phyloP scores from a whole-genome alignment of 2,888 invertebrate genomes.

The Epistrophe grossulariae region DNA sequence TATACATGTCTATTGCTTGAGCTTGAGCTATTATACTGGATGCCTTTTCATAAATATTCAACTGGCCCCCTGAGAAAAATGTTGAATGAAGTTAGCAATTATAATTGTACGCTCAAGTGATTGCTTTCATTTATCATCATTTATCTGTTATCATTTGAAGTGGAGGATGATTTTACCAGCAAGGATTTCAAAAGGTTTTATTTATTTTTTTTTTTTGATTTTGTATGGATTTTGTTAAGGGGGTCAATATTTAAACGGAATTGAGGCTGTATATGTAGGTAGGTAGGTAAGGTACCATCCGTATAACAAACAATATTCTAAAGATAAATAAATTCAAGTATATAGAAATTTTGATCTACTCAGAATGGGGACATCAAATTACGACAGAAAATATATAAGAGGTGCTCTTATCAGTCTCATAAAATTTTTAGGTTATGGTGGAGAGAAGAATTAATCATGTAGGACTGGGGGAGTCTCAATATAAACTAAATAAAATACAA shows the following conservation, averaged over 20 bases:
- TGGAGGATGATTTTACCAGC: background rate
- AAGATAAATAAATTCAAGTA: background rate
- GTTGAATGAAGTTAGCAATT: constrained; percentile 55
- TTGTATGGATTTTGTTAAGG: background rate
- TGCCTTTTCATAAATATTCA: constrained; percentile 20
- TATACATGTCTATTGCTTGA: background rate
- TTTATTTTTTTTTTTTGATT: background rate
- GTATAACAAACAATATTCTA: background rate
- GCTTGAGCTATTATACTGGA: background rate
- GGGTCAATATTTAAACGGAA: constrained; percentile 4
- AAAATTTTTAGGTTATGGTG: background rate
- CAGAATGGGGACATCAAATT: background rate
- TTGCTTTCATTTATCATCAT: constrained; percentile 39
- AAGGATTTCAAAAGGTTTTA: background rate
- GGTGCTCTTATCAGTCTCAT: background rate
- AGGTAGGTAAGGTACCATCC: too few species aligned
- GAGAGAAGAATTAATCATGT: background rate
- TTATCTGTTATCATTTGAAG: constrained; percentile 39
- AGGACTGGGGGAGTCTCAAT: too few species aligned
- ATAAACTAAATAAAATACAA: too few species aligned
- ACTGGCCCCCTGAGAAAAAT: constrained; percentile 26
- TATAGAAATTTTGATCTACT: background rate
- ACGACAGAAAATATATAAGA: background rate
- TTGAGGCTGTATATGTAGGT: background rate
- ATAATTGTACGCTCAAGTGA: constrained; percentile 54